These are phyloP conservation scores for Neelides sp. DNA, from an alignment of 1,140 invertebrate genomes.

Conservation along the genomic window DNA sequence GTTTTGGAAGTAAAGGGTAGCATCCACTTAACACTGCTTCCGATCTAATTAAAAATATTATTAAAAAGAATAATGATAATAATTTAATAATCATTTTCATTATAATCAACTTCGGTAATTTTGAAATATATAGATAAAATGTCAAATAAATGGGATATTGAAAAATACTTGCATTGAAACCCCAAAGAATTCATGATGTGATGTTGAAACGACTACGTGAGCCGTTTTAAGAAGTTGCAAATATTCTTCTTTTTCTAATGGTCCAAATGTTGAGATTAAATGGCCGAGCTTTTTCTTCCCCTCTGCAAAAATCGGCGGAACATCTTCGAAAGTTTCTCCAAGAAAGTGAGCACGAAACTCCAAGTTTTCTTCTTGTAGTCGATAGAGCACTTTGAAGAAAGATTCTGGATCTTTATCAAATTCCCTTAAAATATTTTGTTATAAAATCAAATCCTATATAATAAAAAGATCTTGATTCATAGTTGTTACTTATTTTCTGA, in stretches of 20 bases:
- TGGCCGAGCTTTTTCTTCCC: slow-evolving; percentile 40
- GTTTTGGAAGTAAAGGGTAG: slow-evolving; percentile 53
- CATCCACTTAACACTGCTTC: slow-evolving; percentile 55
- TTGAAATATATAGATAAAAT: slow-evolving; percentile 10
- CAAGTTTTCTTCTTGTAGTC: slow-evolving; percentile 42
- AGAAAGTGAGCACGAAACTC: slow-evolving; percentile 50
- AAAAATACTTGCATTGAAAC: slow-evolving; percentile 52
- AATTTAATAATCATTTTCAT: slow-evolving; percentile 4
- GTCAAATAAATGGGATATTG: no score
- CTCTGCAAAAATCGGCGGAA: slow-evolving; percentile 44
- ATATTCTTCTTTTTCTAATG: slow-evolving; percentile 45
- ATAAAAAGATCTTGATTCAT: not conserved
- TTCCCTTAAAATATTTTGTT: slow-evolving; percentile 42
- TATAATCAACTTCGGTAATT: not conserved
- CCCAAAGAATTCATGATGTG: slow-evolving; percentile 62
- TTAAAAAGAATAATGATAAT: slow-evolving; percentile 15
- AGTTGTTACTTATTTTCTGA: slow-evolving; percentile 1
- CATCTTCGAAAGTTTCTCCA: slow-evolving; percentile 46
- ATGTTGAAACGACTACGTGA: slow-evolving; percentile 58
- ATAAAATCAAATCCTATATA: no score
- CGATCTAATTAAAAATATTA: slow-evolving; percentile 40
- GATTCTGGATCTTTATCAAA: slow-evolving; percentile 60
- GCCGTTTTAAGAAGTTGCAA: slow-evolving; percentile 41
- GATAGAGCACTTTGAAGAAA: slow-evolving; percentile 47
- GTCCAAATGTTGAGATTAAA: slow-evolving; percentile 49